Base-by-base conservation (phyloP, 2,888 invertebrate genomes). In the Drosophila pegasa region DNA sequence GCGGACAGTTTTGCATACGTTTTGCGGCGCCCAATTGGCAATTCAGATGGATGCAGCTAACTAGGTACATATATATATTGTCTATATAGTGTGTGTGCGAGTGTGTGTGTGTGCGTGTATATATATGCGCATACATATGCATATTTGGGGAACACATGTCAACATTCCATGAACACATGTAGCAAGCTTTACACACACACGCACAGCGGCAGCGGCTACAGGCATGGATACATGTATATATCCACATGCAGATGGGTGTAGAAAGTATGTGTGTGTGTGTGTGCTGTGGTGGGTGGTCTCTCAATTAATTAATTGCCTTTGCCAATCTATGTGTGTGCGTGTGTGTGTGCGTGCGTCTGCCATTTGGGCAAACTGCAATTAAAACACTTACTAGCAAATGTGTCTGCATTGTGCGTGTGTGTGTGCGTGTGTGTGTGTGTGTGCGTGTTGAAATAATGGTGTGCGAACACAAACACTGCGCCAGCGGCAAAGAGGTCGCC, bases 61-160 rank as follows among this genome's bases (percentile, higher is more conserved):
- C 67, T 75, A 58, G 59, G 48, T 51, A 22, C 20, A 43, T 58
- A 48, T 64, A 48, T 78, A 37, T 68, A 47, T 43, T 25, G 38
- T 58, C 16, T 67, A 52, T 57, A 41, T 60, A 57, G n/a, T 27
- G 43, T 43, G 25, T 5, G 35, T 35, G 20, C 20, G 31, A 29
- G 27, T 47, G 14, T 43, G 14, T 29, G 27, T 29, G 41, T 43
- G 43, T 43, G 37, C 56, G 45, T 56, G 33, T 61, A 47, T 57
- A 61, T 63, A 66, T 61, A 47, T 56, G 58, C 73, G 64, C 75
- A 65, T 35, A 70, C 60, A 74, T 57, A 72, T 72, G 69, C 78
- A 87, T 88, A 80, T 88, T 86, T 88, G 87, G 87, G 81, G 78
- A 85, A 86, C 85, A 86, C 88, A 84, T 86, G 85, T 86, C 88